These are phyloP conservation scores for Channa maculata DNA, from an alignment of 2,113 vertebrate species.

Conservation along the genomic window DNA sequence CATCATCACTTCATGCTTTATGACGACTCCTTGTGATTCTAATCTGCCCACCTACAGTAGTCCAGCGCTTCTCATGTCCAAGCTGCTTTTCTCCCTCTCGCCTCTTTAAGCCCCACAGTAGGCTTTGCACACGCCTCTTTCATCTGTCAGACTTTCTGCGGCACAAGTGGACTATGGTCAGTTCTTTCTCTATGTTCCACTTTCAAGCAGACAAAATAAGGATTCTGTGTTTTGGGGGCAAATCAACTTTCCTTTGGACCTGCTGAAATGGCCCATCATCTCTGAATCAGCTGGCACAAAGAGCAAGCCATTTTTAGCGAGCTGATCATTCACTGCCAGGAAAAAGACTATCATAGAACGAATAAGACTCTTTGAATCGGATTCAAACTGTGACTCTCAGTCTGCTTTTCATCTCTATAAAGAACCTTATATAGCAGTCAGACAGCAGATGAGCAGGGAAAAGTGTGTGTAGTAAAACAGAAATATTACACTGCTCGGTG, in stretches of 20 bases:
- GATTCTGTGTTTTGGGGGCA: conserved; percentile 66
- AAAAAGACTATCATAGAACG: conserved; percentile 76
- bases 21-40: conserved; percentile 49
- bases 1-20: conserved; percentile 45
- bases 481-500: conserved; percentile 63
- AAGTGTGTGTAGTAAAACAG: conserved; percentile 71
- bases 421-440: conserved; percentile 69
- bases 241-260: conserved; percentile 74
- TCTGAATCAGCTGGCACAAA: conserved; percentile 69
- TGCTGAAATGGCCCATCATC: conserved; percentile 62
- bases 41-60: conserved; percentile 41
- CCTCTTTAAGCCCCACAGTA: conserved; percentile 41
- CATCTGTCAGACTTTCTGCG: conserved; percentile 34
- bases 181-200: conserved; percentile 49
- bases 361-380: conserved; percentile 68
- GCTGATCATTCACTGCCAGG: conserved; percentile 68
- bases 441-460: conserved; percentile 53
- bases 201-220: conserved; percentile 65
- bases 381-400: conserved; percentile 68
- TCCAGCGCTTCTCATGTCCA: conserved; percentile 49
- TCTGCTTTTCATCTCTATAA: conserved; percentile 72
- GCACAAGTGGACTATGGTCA: conserved; percentile 47
- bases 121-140: conserved; percentile 58
- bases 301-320: conserved; percentile 56
- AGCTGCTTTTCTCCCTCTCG: conserved; percentile 46